Conservation (phyloP, 1,140 invertebrate genomes). For the Euwallacea fornicatus region DNA sequence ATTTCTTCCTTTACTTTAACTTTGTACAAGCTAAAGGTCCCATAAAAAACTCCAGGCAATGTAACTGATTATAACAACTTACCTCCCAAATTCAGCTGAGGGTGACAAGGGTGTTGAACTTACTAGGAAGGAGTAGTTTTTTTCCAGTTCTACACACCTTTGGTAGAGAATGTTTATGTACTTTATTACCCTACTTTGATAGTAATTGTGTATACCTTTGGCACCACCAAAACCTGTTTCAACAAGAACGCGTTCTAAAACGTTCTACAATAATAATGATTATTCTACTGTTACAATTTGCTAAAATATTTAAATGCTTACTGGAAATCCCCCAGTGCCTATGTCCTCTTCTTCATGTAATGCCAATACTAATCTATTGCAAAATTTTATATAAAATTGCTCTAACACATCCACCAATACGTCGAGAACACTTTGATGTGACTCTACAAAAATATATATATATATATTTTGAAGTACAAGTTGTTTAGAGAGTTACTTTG, state of each 20-base stretch:
- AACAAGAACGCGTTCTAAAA: conserved; percentile 46
- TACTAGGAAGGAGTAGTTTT: conserved; percentile 42
- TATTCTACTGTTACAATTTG: conserved; percentile 1
- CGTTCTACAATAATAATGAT: conserved; percentile 36
- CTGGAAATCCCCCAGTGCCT: conserved; percentile 42
- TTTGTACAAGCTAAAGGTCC: background rate
- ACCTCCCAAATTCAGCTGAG: conserved; percentile 23
- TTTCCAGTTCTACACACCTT: conserved; percentile 45
- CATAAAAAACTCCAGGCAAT: background rate
- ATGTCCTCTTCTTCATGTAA: conserved; percentile 43
- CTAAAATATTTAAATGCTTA: conserved; percentile 26
- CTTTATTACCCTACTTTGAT: conserved; percentile 48
- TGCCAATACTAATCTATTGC: conserved; percentile 40
- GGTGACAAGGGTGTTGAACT: conserved; percentile 35
- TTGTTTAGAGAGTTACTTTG: conserved; percentile 2
- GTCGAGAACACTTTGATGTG: conserved; percentile 47
- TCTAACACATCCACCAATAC: conserved; percentile 48
- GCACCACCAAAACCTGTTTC: conserved; percentile 49
- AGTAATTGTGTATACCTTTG: conserved; percentile 50
- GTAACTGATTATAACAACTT: background rate
- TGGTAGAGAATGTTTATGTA: conserved; percentile 46
- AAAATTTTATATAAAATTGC: conserved; percentile 47
- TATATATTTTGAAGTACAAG: conserved; percentile 10
- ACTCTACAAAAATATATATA: conserved; percentile 46
- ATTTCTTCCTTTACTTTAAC: conserved; percentile 1